phyloP scores from a whole-genome alignment of 2,797 vertebrate species.

The Clarias platycephalus region DNA sequence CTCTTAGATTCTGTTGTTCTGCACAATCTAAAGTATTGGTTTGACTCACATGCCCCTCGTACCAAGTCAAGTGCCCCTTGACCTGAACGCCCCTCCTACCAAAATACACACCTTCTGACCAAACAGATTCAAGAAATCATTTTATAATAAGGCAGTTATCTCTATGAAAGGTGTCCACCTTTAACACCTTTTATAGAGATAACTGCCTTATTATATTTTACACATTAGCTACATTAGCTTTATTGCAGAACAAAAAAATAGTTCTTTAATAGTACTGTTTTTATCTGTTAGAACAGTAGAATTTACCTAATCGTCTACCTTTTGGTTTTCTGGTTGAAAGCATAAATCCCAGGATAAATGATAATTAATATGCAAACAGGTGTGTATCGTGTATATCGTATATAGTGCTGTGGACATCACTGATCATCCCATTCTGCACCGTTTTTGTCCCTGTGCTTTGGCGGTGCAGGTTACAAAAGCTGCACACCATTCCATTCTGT shows the following conservation, averaged over 20 bases:
- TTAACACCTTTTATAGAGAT: not conserved
- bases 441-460: constrained; percentile 13
- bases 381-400: no score
- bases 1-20: no score
- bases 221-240: not conserved
- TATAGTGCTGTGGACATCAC: not conserved
- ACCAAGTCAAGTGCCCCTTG: no score
- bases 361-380: not conserved
- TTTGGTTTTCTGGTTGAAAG: not conserved
- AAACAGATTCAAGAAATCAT: not conserved
- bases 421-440: constrained; percentile 15
- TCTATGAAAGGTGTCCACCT: not conserved
- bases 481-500: not conserved
- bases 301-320: not conserved
- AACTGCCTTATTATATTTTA: no score
- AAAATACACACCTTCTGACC: not conserved
- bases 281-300: no score
- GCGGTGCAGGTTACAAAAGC: not conserved
- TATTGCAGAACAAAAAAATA: not conserved
- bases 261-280: no score
- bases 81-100: no score
- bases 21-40: no score
- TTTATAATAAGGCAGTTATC: not conserved
- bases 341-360: not conserved
- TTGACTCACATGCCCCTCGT: no score